Conservation (phyloP, 2,113 vertebrate species). For the Micronycteris hirsuta region DNA sequence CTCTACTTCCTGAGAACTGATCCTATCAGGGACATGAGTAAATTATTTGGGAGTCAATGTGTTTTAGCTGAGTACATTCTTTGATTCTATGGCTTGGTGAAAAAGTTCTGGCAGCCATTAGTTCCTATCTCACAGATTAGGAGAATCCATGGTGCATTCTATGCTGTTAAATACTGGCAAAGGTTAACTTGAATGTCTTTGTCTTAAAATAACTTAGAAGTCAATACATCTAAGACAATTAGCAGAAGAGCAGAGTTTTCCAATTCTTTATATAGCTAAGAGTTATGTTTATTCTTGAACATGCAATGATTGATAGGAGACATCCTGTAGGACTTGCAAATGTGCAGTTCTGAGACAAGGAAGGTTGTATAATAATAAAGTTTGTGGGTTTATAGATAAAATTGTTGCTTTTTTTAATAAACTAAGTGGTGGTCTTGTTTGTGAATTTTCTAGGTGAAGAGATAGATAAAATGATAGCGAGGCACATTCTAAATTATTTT, state of each 20-base stretch:
- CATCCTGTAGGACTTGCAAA: not conserved
- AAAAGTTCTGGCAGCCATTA: not conserved
- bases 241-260: not conserved
- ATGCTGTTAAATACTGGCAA: not conserved
- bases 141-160: not conserved
- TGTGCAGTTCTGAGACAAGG: not conserved
- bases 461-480: not conserved
- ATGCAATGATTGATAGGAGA: not conserved
- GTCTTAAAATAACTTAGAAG: not conserved
- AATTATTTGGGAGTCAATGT: not conserved
- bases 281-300: not conserved
- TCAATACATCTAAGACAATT: not conserved
- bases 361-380: not conserved
- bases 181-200: not conserved
- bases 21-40: not conserved
- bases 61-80: not conserved
- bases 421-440: not conserved
- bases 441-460: not conserved
- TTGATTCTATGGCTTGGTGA: not conserved
- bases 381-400: not conserved
- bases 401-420: not conserved
- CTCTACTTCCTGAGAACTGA: not conserved
- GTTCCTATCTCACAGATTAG: not conserved
- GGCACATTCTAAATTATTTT: not conserved
- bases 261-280: not conserved